Base-by-base conservation (phyloP, 2,113 vertebrate species). In the Jacana jacana region DNA sequence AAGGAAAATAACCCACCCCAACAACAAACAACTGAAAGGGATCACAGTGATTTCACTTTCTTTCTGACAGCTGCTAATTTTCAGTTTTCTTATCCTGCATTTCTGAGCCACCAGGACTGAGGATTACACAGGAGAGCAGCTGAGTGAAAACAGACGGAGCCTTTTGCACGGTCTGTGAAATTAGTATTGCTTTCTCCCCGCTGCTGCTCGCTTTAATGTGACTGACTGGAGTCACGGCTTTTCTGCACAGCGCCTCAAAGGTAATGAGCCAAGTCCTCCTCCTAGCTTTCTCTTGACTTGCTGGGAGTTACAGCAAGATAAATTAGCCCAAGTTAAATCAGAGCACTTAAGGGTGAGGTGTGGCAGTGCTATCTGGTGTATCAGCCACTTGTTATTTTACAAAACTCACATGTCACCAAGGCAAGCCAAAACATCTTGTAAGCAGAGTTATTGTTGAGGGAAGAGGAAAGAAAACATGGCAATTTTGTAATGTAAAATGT, bases 101-200 rank as follows among this genome's bases (percentile, higher is more conserved):
- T 89, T 95, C 61, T 72, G 70, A 92, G 64, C 57, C 70, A 28
- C 54, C 35, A 61, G 85, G 66, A 63, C 24, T 60, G 28, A 64
- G 31, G 33, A 28, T 20, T 37, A 42, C 37, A 11, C n/a, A 42
- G n/a, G 30, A 51, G 23, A 77, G 55, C 54, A 63, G 58, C 58
- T 77, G 58, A 51, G 27, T 79, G 60, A 57, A 91, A 95, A 84
- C 2, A 1, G 28, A 31, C 11, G 44, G 25, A 64, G 9, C 9
- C 54, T 58, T 69, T 61, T 13, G 11, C 28, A 57, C 0, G 0
- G 31, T 54, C 65, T 0, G 0, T 35, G 39, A 86, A 76, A 60
- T 55, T 23, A 44, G 31, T 33, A 37, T 30, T 60, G 46, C 46
- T 76, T 87, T 76, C 42, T 81, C 39, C 18, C 30, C 0, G 1